Base-by-base conservation (phyloP, 1,140 invertebrate genomes). In the Drosophila subobscura region DNA sequence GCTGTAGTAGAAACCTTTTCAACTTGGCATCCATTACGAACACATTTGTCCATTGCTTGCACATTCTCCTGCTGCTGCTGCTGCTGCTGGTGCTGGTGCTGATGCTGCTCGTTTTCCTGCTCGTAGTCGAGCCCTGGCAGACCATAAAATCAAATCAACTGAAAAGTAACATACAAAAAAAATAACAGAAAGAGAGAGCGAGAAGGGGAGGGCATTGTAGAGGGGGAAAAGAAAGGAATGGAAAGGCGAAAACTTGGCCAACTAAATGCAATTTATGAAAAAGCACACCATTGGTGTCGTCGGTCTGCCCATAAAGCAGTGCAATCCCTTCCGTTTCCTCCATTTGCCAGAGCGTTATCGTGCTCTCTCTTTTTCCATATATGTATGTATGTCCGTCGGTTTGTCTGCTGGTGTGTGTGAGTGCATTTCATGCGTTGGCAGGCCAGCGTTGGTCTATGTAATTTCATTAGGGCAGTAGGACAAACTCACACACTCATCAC, bases 401-500 rank as follows among this genome's bases (percentile, higher is more conserved):
- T 45, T 52, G 56, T 63, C 44, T 64, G 70, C 53, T 20, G 16
- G 46, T 63, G 29, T 33, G 29, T 10, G 8, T 77, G 72, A 79
- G 53, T 81, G 61, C 79, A 80, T 72, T 80, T 68, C 65, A 56
- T 80, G 72, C 63, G 63, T 77, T 75, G 68, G 58, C 70, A 81
- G 59, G 67, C 73, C 63, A 65, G 50, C 50, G 64, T 47, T 51
- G 46, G 59, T 50, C 59, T 66, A 63, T 78, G 78, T 88, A 88
- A 86, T 86, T 86, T 86, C 83, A 86, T 86, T 88, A 86, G 83
- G 83, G 83, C 83, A 86, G 83, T 86, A 86, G 83, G 83, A 70
- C 83, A 88, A 76, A 73, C 76, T 46, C 60, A 70, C 72, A 84
- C 79, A 65, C 25, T 45, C 50, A 52, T 64, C 23, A 51, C 20